Conservation (phyloP, 2,888 invertebrate species). For the Athalia cordata region DNA sequence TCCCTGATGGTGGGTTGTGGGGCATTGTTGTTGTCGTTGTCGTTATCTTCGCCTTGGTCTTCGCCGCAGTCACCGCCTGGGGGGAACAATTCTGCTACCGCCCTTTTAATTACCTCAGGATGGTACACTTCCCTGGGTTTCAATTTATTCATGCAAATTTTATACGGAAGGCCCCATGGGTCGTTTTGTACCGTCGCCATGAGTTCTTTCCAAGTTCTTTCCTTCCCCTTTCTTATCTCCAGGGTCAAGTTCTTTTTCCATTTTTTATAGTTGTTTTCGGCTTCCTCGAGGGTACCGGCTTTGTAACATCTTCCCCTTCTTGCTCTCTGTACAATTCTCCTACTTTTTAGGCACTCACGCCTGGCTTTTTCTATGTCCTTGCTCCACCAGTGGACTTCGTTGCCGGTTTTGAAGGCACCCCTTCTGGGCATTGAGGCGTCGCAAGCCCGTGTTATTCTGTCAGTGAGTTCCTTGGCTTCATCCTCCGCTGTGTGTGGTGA, state of each 20-base stretch:
- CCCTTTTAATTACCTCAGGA: no score
- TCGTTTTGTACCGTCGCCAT: not conserved
- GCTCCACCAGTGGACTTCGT: conserved; percentile 15
- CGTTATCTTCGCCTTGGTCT: conserved; percentile 24
- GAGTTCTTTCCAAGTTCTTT: not conserved
- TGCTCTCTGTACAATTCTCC: not conserved
- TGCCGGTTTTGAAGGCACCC: not conserved
- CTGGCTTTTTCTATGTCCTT: not conserved
- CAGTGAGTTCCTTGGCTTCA: not conserved
- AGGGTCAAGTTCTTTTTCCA: not conserved
- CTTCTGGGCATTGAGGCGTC: not conserved
- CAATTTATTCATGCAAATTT: conserved; percentile 45
- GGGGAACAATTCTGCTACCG: no score
- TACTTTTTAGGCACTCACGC: not conserved
- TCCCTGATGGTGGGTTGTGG: conserved; percentile 29
- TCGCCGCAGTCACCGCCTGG: not conserved
- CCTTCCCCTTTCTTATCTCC: not conserved
- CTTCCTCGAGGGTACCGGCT: no score
- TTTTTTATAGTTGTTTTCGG: no score
- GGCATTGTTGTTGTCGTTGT: conserved; percentile 35
- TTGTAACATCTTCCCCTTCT: no score
- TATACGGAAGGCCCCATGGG: conserved; percentile 49
- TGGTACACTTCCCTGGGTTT: conserved; percentile 1
- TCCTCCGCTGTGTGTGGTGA: not conserved
- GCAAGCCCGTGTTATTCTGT: not conserved